A percentile compares a stretch with the other conserved stretches of the same genome.
Conservation (phyloP, 2,888 invertebrate genomes). For the Steinernema scapterisci region DNA sequence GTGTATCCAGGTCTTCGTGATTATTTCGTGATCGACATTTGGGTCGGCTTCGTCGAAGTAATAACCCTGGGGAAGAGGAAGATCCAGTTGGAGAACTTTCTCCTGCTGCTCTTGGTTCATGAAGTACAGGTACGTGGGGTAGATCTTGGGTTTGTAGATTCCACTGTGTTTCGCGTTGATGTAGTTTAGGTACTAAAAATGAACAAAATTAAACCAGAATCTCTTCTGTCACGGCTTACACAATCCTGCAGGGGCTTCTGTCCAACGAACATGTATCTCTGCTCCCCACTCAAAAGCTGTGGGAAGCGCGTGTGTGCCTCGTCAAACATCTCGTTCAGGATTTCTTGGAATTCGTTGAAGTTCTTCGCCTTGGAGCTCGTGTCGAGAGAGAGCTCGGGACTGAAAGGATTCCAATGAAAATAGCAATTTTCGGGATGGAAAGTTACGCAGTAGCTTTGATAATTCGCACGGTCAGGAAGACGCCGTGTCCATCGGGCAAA, state of each 20-base stretch:
- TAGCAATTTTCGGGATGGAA: too few species aligned
- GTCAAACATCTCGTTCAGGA: neutral
- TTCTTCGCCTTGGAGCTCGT: neutral
- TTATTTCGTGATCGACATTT: neutral
- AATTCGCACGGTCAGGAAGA: slow-evolving; percentile 1
- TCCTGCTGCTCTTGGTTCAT: neutral
- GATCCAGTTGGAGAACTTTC: neutral
- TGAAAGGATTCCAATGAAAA: neutral
- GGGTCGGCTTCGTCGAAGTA: slow-evolving; percentile 12
- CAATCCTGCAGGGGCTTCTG: neutral
- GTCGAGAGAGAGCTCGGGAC: neutral
- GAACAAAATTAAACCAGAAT: neutral
- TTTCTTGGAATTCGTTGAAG: neutral
- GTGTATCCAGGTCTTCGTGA: slow-evolving; percentile 12
- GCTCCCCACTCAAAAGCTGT: neutral
- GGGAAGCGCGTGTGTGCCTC: neutral
- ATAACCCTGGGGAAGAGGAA: slow-evolving; percentile 7
- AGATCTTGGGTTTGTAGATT: neutral
- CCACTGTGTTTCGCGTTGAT: neutral
- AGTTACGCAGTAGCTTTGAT: neutral
- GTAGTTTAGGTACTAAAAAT: neutral
- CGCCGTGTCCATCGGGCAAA: neutral
- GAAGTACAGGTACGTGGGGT: slow-evolving; percentile 6
- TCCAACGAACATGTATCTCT: neutral
- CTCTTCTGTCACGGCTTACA: neutral